Base-by-base conservation (phyloP, 2,888 invertebrate genomes). In the Aphodius sticticus region DNA sequence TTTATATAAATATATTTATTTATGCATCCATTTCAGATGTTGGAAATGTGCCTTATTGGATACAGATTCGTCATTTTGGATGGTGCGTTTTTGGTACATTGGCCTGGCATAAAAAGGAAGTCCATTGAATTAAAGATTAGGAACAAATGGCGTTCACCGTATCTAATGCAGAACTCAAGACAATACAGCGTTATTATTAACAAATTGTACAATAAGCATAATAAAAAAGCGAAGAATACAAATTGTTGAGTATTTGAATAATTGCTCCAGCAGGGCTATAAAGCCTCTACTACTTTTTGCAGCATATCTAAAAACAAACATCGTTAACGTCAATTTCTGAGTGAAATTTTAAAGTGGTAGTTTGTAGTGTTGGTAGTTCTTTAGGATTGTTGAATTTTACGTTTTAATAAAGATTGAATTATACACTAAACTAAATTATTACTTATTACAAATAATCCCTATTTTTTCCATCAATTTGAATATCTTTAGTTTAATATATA, bases 1-100 rank as follows among this genome's bases (percentile, higher is more conserved):
- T 12, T 15, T 53, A 72, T 9, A n/a, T 15, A 5, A 78, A 16
- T 78, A n/a, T 69, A 15, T 69, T 71, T 77, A 12, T 15, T 69
- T 26, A 26, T 26, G 26, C 2, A 26, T 26, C 26, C 26, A 26
- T 26, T 26, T 70, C 88, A 95, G 95, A 95, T 95, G 94, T 89
- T 94, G 86, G 94, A 95, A 88, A 92, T 95, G 91, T 95, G 95
- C 87, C 92, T 95, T 81, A 90, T 93, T 87, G 92, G 93, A 83
- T 95, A 95, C 87, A 92, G 93, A 76, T 91, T 95, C 87, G 92
- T 94, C 81, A 92, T 95, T 5, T 88, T 95, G 76, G 95, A 95
- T 84, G 94, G 94, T 35, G 95, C 92, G 0, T 95, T 95, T 86
- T 91, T 95, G 72, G 93, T 95, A 37, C 95, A 95, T 86, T 90